Base-by-base conservation (phyloP, 2,888 invertebrate species). In the Acronicta alni region DNA sequence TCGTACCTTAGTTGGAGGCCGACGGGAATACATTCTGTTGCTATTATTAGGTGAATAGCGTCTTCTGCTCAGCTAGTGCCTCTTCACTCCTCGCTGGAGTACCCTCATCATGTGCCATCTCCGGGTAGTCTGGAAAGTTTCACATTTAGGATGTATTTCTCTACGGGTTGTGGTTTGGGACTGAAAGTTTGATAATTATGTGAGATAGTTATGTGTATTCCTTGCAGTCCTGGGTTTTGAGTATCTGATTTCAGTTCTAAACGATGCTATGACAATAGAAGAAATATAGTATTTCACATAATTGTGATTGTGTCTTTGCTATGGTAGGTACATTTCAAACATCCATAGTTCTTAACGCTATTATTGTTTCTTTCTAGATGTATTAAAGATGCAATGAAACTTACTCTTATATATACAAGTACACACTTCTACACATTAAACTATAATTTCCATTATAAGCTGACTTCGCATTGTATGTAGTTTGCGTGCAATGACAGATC, bases 1-100 rank as follows among this genome's bases (percentile, higher is more conserved):
- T 83, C 70, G 81, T 82, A 83, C 90, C 88, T 86, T 85, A 83
- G 88, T 88, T 89, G 89, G 92, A 91, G 93, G 92, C 90, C 91
- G 84, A 82, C 80, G 75, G 83, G 85, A 89, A 90, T 89, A 89
- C 69, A 83, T 86, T 85, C 76, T 74, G 60, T 44, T 47, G 81
- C 90, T 92, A 92, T 88, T 89, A 86, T 89, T 92, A 92, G 87
- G 73, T 66, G 75, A 71, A 80, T 77, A 75, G 78, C 79, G 79
- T 80, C 82, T 82, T 77, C 80, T 80, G 76, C 75, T 42, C 55
- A 62, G 60, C 43, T 67, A 67, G 67, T 69, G 52, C 63, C 61
- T 70, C 77, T 72, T 63, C 66, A 57, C 57, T 72, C 64, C 61
- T 67, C 66, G 38, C 56, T 67, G 57, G 62, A 71, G 71, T 52